Base-by-base conservation (phyloP, 2,888 invertebrate species). In the Megamerina dolium region DNA sequence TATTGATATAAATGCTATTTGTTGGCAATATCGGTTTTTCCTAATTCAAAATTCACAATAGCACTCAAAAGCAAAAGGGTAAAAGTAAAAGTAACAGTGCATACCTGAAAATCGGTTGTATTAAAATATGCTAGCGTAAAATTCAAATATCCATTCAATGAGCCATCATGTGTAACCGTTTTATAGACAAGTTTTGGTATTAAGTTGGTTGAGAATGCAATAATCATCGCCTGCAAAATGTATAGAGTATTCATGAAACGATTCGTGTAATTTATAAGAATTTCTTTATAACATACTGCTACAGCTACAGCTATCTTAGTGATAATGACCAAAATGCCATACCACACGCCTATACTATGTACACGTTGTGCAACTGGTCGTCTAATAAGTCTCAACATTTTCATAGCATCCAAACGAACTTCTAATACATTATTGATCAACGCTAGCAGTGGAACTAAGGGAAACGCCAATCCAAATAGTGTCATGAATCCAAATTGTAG, bases 401-500 rank as follows among this genome's bases (percentile, higher is more conserved):
- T 90, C 54, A 82, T 82, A 18, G 88, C 89, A 70, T 90, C 89
- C 44, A 87, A 70, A 19, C 89, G 77, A 74, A 90, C 85, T 72
- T 91, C 90, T 35, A 91, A 71, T 17, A 88, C 75, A 66, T 91
- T 91, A 66, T 89, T 90, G 20, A 87, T 70, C 27, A 90, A 72
- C 2, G 89, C 88, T 68, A 89, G 83, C 2, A 90, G 67, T 2
- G 90, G 90, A 0, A 87, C 90, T 49, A 91, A 64, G 0, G 90
- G 90, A 70, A 91, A 90, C 2, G 89, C 89, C 23, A 86, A 81
- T 19, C 89, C 88, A 61, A 91, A 91, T 32, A 91, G 76, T 1
- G 87, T 89, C 19, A 88, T 81, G 62, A 90, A 90, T 3, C 90
- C 90, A 72, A 83, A 91, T 69, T 90, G 90, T 17, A 90, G 73